These are phyloP conservation scores for Arbacia lixula DNA, from an alignment of 53 echinoderm and acorn worm genomes.

Conservation along the genomic window DNA sequence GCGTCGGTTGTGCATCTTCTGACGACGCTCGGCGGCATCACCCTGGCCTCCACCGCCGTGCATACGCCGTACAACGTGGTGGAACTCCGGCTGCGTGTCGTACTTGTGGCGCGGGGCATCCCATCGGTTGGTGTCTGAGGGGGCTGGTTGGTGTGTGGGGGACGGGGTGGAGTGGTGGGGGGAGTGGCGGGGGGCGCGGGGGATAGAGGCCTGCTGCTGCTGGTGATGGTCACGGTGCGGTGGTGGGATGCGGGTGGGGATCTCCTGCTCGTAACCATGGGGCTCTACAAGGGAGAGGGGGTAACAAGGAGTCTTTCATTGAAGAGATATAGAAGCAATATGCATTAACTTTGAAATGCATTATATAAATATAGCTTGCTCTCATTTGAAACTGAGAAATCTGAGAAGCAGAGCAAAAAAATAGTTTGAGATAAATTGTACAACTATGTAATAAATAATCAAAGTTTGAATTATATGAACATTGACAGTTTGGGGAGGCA, in stretches of 20 bases:
- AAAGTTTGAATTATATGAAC: no score
- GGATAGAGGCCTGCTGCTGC: conserved; percentile 13
- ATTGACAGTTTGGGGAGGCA: no score
- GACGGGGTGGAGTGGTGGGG: conserved; percentile 15
- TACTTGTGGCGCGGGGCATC: conserved; percentile 51
- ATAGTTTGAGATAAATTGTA: no score
- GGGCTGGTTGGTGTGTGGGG: not conserved
- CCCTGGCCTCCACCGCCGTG: conserved; percentile 51
- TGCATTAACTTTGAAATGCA: no score
- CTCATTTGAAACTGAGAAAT: no score
- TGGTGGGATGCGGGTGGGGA: conserved; percentile 62
- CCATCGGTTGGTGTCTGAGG: conserved; percentile 43
- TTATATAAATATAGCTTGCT: no score
- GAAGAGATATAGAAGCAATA: no score
- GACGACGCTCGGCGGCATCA: conserved; percentile 64
- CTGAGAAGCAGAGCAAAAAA: no score
- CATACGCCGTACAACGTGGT: conserved; percentile 57
- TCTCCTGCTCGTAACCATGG: conserved; percentile 57
- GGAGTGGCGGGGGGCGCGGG: conserved; percentile 16
- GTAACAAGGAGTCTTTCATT: not conserved
- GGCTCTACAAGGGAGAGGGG: conserved; percentile 16
- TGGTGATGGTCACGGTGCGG: conserved; percentile 41
- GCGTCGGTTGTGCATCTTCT: conserved; percentile 80
- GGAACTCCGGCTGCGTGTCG: conserved; percentile 66
- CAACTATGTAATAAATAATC: no score